phyloP scores from a whole-genome alignment of 2,113 vertebrate genomes.

The Peromyscus leucopus region DNA sequence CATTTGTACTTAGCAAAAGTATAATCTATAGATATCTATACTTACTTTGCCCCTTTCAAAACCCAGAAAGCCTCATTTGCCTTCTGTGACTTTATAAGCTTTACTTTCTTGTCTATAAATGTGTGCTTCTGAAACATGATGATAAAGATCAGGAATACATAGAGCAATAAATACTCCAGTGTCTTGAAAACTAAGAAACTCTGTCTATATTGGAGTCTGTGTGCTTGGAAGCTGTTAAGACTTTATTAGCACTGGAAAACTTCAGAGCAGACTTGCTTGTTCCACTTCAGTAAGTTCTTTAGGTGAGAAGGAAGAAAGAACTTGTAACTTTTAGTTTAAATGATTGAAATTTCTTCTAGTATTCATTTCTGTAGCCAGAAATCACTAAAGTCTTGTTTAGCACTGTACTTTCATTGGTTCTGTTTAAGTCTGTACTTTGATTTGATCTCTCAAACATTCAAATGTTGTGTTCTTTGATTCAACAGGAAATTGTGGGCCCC shows the following conservation, averaged over 20 bases:
- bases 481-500: slow-evolving; percentile 40
- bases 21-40: neutral
- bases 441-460: neutral
- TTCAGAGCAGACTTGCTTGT: neutral
- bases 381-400: neutral
- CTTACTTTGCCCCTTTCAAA: neutral
- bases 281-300: neutral
- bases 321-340: neutral
- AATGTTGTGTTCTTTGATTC: neutral
- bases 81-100: neutral
- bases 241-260: neutral
- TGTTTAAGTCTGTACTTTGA: neutral
- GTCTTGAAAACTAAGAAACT: neutral
- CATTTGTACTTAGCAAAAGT: neutral
- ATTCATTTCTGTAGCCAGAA: neutral
- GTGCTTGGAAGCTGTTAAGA: neutral
- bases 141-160: neutral
- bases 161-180: rapidly evolving
- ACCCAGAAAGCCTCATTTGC: neutral
- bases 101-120: neutral
- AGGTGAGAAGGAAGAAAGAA: neutral
- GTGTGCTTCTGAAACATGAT: neutral
- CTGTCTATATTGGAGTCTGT: neutral
- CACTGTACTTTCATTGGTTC: neutral
- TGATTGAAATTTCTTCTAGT: neutral